Evolutionary conservation across 1,140 invertebrate genomes (phyloP), one percentile per base, ranked within the genome.

Genomic region (Lordiphosa collinella): DNA sequence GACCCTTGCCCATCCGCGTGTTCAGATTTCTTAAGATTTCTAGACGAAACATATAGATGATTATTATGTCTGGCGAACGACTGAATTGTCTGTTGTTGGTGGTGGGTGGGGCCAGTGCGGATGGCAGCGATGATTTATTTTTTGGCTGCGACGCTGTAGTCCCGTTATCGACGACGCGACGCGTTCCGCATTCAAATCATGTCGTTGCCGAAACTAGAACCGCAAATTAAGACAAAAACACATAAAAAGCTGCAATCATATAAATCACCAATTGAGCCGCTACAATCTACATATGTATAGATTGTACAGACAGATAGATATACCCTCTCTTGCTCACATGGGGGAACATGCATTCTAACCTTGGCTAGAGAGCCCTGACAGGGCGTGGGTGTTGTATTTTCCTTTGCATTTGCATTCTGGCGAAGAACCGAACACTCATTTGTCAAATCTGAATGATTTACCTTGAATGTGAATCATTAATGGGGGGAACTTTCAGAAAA

Each of bases 81-180:
- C 58, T 69, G 60, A 36, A 14, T 36, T 34, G 58, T 49, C 49
- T 38, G 55, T 40, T 53, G 36, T 49, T 43, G 48, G 14, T 54
- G 44, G 53, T 40, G 62, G 50, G 31, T 55, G 59, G 51, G 38
- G 29, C 4, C 35, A 31, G 16, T 35, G 35, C 46, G 56, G 72
- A 65, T 70, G 75, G 65, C 55, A 82, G 82, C 73, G 71, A 80
- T 80, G 76, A 80, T 80, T 80, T 80, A 80, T 80, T 82, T 80
- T 82, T 80, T 80, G 76, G 76, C 76, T 56, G 76, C 70, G 52
- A 48, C 72, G 55, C 53, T 49, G 29, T 37, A 29, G 36, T 47
- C 50, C 34, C 49, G 49, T 58, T 79, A 53, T 60, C 41, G 73
- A 72, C 67, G 29, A 25, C 6, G 37, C 37, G 47, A 82, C 66